Percentiles rank a stretch among this genome's conserved stretches.
Evolutionary conservation across 2,113 vertebrate species (phyloP).

Genomic region (Strix uralensis): DNA sequence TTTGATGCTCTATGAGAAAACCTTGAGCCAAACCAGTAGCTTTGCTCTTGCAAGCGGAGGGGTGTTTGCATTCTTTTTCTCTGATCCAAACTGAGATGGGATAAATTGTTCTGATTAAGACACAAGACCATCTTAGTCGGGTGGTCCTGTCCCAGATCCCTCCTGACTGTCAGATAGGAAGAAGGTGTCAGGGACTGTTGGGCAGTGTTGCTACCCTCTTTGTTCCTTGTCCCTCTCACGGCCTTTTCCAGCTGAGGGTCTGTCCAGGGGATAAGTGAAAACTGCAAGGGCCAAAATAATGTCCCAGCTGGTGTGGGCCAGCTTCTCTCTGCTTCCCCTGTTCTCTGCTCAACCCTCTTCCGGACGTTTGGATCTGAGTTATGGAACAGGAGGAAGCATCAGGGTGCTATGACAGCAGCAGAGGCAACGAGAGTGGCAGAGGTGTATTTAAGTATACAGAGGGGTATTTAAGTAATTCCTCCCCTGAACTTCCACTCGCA

Average conservation of each 20-base stretch:
- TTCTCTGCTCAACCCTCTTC: background rate
- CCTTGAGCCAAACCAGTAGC: background rate
- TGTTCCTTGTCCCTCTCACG: background rate
- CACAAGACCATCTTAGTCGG: rapidly evolving
- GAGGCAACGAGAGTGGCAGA: background rate
- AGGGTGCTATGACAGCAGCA: background rate
- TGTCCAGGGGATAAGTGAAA: background rate
- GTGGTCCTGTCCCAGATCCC: background rate
- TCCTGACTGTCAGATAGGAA: background rate
- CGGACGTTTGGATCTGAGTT: background rate
- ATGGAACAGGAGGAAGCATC: background rate
- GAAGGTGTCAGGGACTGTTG: background rate
- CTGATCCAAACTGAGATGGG: background rate
- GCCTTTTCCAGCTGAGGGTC: background rate
- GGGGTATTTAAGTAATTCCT: background rate
- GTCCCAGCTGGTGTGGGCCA: background rate
- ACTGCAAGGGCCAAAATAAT: background rate
- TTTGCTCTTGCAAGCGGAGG: background rate
- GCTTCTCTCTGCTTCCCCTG: rapidly evolving
- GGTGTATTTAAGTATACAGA: background rate
- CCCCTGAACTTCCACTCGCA: background rate
- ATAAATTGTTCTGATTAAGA: background rate
- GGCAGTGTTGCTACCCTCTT: background rate
- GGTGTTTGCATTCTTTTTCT: background rate
- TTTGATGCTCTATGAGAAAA: background rate